Evolutionary conservation across 2,113 vertebrate genomes (phyloP), one percentile per base, ranked within the genome.

Genomic region (Lamprologus lemairii): DNA sequence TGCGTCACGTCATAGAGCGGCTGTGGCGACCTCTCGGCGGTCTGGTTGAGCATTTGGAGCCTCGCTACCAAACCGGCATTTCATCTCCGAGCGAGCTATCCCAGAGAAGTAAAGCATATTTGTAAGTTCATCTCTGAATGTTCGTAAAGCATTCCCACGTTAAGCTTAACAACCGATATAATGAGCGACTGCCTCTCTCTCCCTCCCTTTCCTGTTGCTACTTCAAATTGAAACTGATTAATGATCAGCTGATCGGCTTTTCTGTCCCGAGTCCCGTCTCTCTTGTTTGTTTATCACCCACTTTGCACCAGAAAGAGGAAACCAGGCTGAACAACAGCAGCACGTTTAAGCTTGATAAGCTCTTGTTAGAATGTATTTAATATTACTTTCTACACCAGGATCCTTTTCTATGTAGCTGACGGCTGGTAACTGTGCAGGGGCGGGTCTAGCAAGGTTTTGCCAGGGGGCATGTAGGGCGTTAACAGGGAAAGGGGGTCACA

Each of bases 381-480:
- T 23, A 55, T 55, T 55, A 55, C 2, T 55, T 55, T 55, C 53
- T 55, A 23, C 0, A 55, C 0, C 53, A 55, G 53, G 53, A 55
- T 23, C 53, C 0, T 55, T 55, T 55, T 23, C 6, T 13, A 55
- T 0, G 6, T 7, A 55, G 21, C 53, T 23, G 53, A 55, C 6
- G 0, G 54, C 54, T 57, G 54, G 54, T 57, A 57, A 57, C 23
- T 28, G 54, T 14, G 3, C 54, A 57, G 13, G 55, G 55, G 55
- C 0, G 7, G 7, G 0, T 57, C 23, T 57, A 9, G 23, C 55
- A 57, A 28, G 0, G 13, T 57, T 57, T 28, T 1, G 3, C 55
- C 55, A 57, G 55, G 4, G 54, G 54, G 23, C 6, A 13, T 0
- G 11, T 55, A 1, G 21, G 54, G 54, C 11, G 0, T 26, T 5